Base-by-base conservation (phyloP, 2,113 vertebrate genomes). In the Dicentrarchus labrax region DNA sequence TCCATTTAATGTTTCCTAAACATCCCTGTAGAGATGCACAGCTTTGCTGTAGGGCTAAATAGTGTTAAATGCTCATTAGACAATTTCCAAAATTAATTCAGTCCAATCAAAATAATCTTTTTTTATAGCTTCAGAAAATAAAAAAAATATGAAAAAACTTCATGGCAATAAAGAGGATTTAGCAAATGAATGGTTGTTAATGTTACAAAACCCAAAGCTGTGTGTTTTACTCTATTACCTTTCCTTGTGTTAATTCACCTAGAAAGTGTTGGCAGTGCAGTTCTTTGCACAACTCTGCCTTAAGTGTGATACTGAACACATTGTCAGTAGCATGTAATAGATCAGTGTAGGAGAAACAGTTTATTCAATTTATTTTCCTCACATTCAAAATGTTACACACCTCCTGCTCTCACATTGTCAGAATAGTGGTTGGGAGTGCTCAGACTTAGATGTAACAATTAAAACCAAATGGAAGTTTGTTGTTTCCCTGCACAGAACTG, bases 401-500 rank as follows among this genome's bases (percentile, higher is more conserved):
- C 77, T 78, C 41, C 65, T n/a, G 47, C 61, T 82, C 64, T 64
- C 67, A 13, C 71, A 8, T 62, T 75, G 64, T 83, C 79, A 76
- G n/a, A 24, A 48, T 45, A 80, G 57, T 50, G 39, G 60, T 11
- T 47, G 68, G 72, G 72, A 60, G 76, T 66, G 59, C 74, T 78
- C 74, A 54, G 62, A 59, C 64, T 75, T 47, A 45, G 71, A 73
- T 78, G 62, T 54, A 80, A 89, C 82, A 85, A 78, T 85, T 86
- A 89, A 88, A 82, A 73, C 13, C 65, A 79, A 83, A 66, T 83
- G 38, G 62, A 89, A 61, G 65, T 86, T 84, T 70, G 60, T 39
- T 62, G 71, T 82, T 70, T 83, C 5, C 5, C 59, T 62, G 1
- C 30, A 21, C 75, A 72, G 12, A 83, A 22, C 53, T 78, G 88